Evolutionary conservation across 2,113 vertebrate species (phyloP), one percentile per base, ranked within the genome.

Genomic region (Benitochromis conjunctus): DNA sequence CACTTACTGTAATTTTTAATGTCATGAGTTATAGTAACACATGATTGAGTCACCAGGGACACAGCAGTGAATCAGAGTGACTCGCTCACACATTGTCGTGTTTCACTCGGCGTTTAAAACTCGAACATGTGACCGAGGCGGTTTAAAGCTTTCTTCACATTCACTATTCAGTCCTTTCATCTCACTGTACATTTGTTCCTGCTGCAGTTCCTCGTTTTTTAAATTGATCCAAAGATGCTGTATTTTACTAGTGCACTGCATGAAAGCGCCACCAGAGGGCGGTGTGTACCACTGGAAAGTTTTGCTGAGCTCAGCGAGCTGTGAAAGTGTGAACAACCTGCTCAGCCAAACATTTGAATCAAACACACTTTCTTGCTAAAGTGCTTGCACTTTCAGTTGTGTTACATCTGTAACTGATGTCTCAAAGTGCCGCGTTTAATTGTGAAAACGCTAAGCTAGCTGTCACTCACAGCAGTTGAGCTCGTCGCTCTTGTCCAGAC

Each of bases 401-500:
- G 21, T 6, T 26, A 18, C 0, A 48, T 10, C 16, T 5, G 10
- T 10, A 24, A 46, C 9, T 7, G 69, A 74, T 12, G 16, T 46
- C 21, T 18, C 38, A 43, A 10, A 26, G 48, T 53, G 6, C 9
- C 4, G 18, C 3, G 16, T 18, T 19, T 54, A 21, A 54, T n/a
- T 54, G 4, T 54, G 7, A 21, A 8, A 54, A n/a, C 8, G 29
- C 48, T 34, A 53, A 55, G 53, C 76, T 0, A 29, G 76, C n/a
- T 1, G 66, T 11, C 41, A 96, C 98, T 98, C 96, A 99, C 98
- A 98, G 96, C 98, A 99, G 91, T 99, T 99, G 85, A 95, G 93
- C 93, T 99, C 98, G 8, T 99, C 98, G 13, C 97, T 99, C 86
- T 97, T 98, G 92, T 99, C 98, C 84, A 93, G 82, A 81, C 98